Base-by-base conservation (phyloP, 2,888 invertebrate genomes). In the Heliothis peltigera region DNA sequence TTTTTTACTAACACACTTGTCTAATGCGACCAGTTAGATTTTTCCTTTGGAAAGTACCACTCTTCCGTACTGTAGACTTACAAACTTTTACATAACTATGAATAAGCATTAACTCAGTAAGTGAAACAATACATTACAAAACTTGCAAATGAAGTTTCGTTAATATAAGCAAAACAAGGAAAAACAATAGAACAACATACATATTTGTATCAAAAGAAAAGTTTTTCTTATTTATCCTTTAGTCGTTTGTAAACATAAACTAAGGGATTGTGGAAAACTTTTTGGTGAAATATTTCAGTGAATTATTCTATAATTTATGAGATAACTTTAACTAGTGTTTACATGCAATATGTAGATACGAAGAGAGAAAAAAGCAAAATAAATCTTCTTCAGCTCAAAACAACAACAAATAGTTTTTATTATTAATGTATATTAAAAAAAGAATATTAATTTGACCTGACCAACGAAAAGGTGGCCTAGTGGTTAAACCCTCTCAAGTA, bases 151-250 rank as follows among this genome's bases (percentile, higher is more conserved):
- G 39, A 19, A 51, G n/a, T 1, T 25, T 6, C n/a, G 51, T 8
- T 42, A 7, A 46, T 39, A 28, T 51, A 52, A 68, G 44, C 42
- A 42, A 25, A 48, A 19, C 17, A 8, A 0, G 47, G 1, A 39
- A 48, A 43, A 42, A 46, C 53, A 67, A 12, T 10, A 32, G 17
- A 43, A 22, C 7, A 39, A 22, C 5, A 32, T 32, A 35, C 3
- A 19, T 4, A 18, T 64, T 62, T 53, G n/a, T 51, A 35, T 63
- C 56, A n/a, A 56, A 52, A 18, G 32, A 19, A 64, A 60, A 66
- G 53, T 70, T 70, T 19, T 0, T 19, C 28, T 47, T 44, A 4
- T 17, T 43, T 48, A 0, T 10, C 35, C 15, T 8, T 12, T 2
- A 35, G 17, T 56, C 19, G 19, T 39, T 28, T 8, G 4, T 42